Evolutionary conservation across 2,888 invertebrate genomes (phyloP).

Genomic region (Apamea sordens): DNA sequence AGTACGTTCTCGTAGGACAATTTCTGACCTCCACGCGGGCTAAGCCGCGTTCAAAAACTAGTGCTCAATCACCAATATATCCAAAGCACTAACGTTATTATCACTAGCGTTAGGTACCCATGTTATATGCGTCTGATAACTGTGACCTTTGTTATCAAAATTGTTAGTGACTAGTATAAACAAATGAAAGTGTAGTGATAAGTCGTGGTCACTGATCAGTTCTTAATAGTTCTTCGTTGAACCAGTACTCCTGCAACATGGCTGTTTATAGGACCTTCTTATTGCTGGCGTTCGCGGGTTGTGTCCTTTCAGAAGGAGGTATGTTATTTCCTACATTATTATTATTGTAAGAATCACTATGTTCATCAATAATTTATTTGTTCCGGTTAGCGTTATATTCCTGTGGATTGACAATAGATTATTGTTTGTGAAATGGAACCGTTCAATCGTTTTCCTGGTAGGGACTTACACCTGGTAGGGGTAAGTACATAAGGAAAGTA

Average conservation of each 20-base stretch:
- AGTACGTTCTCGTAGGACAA: background rate
- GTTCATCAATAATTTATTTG: background rate
- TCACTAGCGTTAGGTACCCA: constrained; percentile 3
- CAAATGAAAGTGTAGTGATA: constrained; percentile 52
- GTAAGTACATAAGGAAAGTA: background rate
- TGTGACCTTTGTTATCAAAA: constrained; percentile 74
- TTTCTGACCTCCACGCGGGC: background rate
- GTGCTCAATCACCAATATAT: constrained; percentile 23
- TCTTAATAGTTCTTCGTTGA: constrained; percentile 24
- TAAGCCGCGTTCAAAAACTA: background rate
- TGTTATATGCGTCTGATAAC: constrained; percentile 66
- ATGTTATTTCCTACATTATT: constrained; percentile 10
- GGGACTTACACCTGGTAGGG: background rate
- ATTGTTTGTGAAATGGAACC: background rate
- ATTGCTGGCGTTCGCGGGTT: constrained; percentile 41
- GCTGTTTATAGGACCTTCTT: constrained; percentile 36
- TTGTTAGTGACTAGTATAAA: constrained; percentile 62
- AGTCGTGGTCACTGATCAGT: constrained; percentile 30
- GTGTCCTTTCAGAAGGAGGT: constrained; percentile 52
- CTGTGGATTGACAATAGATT: background rate
- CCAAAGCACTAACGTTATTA: constrained; percentile 11
- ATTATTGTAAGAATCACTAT: background rate
- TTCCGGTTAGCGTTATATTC: background rate
- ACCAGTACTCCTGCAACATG: constrained; percentile 39
- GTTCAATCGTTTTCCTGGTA: background rate